Evolutionary conservation across 2,113 vertebrate genomes (phyloP), one percentile per base, ranked within the genome.

Genomic region (Oceanodroma tethys): DNA sequence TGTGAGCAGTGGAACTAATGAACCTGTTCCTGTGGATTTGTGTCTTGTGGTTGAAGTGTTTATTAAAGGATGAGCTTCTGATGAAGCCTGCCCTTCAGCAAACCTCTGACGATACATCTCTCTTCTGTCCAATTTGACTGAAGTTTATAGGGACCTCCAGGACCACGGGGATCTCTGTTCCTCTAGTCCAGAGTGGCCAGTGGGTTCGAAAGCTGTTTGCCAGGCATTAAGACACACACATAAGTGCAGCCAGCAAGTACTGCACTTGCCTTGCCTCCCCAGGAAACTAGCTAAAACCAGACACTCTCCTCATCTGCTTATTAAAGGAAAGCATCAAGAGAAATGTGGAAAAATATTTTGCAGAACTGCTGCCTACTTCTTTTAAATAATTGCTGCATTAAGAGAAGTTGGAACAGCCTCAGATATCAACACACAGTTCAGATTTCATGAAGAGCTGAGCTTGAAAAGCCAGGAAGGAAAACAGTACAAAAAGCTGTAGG

Each of bases 381-480:
- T 96, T 87, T 81, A 80, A 95, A 93, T 94, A 96, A 86, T 66
- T 92, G 25, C 70, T 90, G 84, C 79, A 93, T 82, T 95, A 92
- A 94, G 62, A 13, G 55, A 88, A 82, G 71, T 27, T 97, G 95
- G 85, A 96, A 82, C 53, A 83, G 58, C 82, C 81, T 96, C 81
- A 88, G 79, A 95, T 79, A 95, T 93, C 92, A 95, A 96, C 95
- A 86, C 78, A 82, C 80, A 96, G 36, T 94, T 96, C 78, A 87
- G 87, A 96, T 95, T 97, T 88, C 90, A 86, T 68, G 62, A 96
- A 93, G 90, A 97, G 81, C 87, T 92, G 85, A 93, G 67, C 87
- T 73, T 85, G 60, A 94, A 92, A 96, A 91, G 86, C 66, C 78
- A 95, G 81, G 93, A 92, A 97, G 45, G 25, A 96, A 84, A 96